A percentile compares a stretch with the other conserved stretches of the same genome.
These are phyloP conservation scores for Entomyzon cyanotis DNA, from an alignment of 2,113 vertebrate species.

Conservation along the genomic window DNA sequence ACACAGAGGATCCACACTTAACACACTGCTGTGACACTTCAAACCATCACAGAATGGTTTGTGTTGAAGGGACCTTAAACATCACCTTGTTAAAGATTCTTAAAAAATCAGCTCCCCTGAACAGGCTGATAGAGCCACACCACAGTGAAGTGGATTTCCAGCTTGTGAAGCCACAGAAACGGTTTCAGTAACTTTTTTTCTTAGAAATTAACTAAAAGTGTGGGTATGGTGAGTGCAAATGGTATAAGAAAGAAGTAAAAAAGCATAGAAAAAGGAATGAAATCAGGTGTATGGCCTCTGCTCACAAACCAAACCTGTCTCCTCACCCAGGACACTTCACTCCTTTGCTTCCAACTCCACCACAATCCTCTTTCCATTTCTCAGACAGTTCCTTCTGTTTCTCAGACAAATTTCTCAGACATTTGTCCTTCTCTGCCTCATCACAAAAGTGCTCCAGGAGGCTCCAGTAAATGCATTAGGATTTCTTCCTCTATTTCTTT, in stretches of 20 bases:
- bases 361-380: background rate
- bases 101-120: background rate
- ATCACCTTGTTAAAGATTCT: background rate
- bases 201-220: background rate
- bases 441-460: background rate
- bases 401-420: too few relatives aligned
- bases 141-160: background rate
- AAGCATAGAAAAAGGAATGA: accelerated
- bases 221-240: accelerated
- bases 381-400: background rate
- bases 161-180: background rate
- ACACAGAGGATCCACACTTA: too few relatives aligned
- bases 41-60: background rate
- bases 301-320: background rate
- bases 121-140: too few relatives aligned
- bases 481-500: background rate
- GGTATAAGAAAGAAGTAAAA: background rate
- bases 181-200: background rate
- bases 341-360: background rate
- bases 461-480: background rate
- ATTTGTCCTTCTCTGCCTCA: background rate
- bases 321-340: background rate
- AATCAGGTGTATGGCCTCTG: background rate
- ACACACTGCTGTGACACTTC: background rate
- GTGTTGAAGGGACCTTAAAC: background rate